Evolutionary conservation across 2,113 vertebrate genomes (phyloP), one percentile per base, ranked within the genome.

Genomic region (Xenus cinereus): DNA sequence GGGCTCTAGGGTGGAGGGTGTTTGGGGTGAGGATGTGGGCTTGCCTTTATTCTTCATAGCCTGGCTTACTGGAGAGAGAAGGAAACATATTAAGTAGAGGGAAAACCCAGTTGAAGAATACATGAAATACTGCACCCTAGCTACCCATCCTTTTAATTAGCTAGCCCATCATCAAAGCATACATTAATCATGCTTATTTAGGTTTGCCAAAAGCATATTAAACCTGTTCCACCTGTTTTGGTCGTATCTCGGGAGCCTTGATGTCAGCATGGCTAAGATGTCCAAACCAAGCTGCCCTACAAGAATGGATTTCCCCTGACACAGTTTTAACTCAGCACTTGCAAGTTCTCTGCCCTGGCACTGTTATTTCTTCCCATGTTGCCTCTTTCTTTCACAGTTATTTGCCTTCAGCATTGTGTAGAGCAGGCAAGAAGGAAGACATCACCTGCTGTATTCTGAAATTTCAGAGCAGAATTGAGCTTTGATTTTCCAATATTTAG

Each of bases 101-200:
- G 84, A 76, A 79, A 87, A 89, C 37, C 48, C 35, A 46, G 39
- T 3, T 60, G 74, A 59, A 59, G 68, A 84, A 45, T 48, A 90
- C 86, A n/a, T 89, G 91, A 82, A 95, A 78, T 87, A 51, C 66
- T 89, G 95, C 66, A 82, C 53, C 43, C 21, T 35, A 28, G 73
- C 56, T 89, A 32, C 69, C 71, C n/a, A 72, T 60, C 87, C 89
- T 78, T 93, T 84, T 96, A 90, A 94, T 95, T 93, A 95, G 76
- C 45, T 90, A 66, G 66, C 46, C 89, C 16, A 23, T 89, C 77
- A 90, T 90, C 93, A 72, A 88, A 93, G 89, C 39, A 20, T 35
- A 12, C 54, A 15, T 84, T 86, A 88, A 74, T 86, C 75, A 75
- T 2, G 5, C 56, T 94, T 63, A 19, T n/a, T 63, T 76, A 37